A percentile compares a stretch with the other conserved stretches of the same genome.
These are phyloP conservation scores for Ailuropoda melanoleuca DNA, from an alignment of 2,113 vertebrate genomes.

Conservation along the genomic window DNA sequence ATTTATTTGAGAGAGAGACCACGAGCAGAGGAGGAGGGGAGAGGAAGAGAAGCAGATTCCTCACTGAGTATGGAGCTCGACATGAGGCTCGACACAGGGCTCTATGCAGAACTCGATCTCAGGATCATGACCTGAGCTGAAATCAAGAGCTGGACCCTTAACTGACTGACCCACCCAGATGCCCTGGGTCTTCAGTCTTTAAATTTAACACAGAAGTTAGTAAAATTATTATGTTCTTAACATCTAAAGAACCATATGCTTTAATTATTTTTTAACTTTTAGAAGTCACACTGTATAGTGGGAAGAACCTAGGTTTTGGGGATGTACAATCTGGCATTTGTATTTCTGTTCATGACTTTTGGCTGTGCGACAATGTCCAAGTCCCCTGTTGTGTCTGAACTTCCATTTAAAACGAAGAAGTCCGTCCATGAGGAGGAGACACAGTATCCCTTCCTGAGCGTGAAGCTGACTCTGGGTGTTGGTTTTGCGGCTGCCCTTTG, in stretches of 20 bases:
- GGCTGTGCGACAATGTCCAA: neutral
- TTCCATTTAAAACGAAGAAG: neutral
- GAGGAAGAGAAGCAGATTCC: too few species aligned
- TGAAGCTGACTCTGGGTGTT: too few species aligned
- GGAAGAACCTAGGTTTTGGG: neutral
- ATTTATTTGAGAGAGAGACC: too few species aligned
- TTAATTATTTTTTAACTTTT: neutral
- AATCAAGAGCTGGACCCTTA: too few species aligned
- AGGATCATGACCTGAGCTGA: too few species aligned
- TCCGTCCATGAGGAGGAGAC: neutral
- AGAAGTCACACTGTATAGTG: neutral
- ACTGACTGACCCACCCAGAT: too few species aligned
- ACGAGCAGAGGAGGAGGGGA: too few species aligned
- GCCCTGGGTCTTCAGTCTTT: neutral
- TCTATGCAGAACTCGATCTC: too few species aligned
- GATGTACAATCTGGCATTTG: neutral
- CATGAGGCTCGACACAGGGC: too few species aligned
- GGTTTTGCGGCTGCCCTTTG: too few species aligned
- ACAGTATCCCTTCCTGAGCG: too few species aligned
- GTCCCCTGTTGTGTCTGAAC: neutral
- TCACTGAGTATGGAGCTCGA: too few species aligned
- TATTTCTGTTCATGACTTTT: neutral
- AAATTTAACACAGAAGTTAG: neutral
- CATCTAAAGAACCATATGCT: neutral
- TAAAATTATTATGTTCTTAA: neutral